Conservation (phyloP, 1,140 invertebrate genomes). For the Chionoecetes opilio region DNA sequence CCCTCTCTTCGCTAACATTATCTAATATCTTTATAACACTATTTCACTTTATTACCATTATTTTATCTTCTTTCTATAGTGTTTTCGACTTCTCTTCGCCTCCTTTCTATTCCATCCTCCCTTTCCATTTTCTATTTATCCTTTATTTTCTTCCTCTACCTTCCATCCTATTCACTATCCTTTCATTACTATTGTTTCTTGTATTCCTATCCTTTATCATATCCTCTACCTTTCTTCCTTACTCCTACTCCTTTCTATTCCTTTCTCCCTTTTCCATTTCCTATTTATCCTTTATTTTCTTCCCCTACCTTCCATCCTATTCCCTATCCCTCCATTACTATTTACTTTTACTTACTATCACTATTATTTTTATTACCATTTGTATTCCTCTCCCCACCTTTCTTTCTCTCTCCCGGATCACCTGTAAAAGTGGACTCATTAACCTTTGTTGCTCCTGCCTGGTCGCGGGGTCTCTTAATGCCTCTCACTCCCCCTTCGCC, state of each 20-base stretch:
- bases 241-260: too few relatives aligned
- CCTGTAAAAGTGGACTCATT: neutral
- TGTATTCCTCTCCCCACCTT: neutral
- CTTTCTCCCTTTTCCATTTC: too few relatives aligned
- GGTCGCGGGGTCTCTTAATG: neutral
- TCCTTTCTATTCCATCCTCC: neutral
- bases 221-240: neutral
- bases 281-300: too few relatives aligned
- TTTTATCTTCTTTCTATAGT: too few relatives aligned
- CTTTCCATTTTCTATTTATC: neutral
- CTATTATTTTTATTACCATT: neutral
- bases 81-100: too few relatives aligned
- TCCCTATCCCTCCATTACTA: neutral
- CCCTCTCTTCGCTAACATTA: too few relatives aligned
- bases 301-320: neutral
- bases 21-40: too few relatives aligned
- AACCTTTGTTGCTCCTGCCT: slow-evolving; percentile 2
- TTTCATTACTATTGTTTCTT: neutral
- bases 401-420: neutral
- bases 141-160: neutral
- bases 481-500: neutral
- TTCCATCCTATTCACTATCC: neutral
- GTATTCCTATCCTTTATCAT: neutral
- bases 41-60: too few relatives aligned
- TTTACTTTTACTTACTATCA: neutral